Conservation (phyloP, 1,140 invertebrate genomes). For the Apis cerana region DNA sequence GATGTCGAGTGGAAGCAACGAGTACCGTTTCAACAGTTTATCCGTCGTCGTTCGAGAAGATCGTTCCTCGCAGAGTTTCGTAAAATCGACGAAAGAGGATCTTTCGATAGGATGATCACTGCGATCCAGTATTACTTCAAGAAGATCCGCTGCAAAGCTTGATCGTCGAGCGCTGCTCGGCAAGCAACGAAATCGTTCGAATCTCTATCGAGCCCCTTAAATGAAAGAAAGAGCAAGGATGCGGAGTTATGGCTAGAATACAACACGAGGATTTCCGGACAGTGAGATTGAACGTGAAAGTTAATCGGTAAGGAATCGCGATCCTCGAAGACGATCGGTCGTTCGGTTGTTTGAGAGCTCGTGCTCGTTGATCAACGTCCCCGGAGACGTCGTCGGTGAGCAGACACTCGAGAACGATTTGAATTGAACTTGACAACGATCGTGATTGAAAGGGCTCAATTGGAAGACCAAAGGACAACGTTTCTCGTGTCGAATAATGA, state of each 20-base stretch:
- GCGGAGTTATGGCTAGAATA: background rate
- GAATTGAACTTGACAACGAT: constrained; percentile 21
- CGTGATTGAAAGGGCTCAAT: constrained; percentile 1
- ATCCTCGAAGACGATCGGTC: background rate
- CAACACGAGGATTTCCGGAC: background rate
- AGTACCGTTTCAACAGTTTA: background rate
- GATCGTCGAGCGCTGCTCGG: background rate
- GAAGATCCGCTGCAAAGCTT: constrained; percentile 37
- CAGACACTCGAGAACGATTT: background rate
- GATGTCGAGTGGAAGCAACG: background rate
- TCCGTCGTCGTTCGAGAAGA: background rate
- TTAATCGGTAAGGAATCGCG: background rate
- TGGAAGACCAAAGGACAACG: background rate
- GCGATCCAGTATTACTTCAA: constrained; percentile 39
- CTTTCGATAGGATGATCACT: constrained; percentile 21
- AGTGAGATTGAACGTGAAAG: background rate
- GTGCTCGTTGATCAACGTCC: background rate
- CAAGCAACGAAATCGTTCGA: background rate
- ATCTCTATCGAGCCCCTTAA: background rate
- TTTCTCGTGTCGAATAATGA: constrained; percentile 17
- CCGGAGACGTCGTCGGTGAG: background rate
- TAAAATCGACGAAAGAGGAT: background rate
- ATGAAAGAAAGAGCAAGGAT: background rate
- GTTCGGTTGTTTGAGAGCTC: background rate
- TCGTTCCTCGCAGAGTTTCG: background rate